Evolutionary conservation across 2,888 invertebrate genomes (phyloP).

Genomic region (Cephus runcator): DNA sequence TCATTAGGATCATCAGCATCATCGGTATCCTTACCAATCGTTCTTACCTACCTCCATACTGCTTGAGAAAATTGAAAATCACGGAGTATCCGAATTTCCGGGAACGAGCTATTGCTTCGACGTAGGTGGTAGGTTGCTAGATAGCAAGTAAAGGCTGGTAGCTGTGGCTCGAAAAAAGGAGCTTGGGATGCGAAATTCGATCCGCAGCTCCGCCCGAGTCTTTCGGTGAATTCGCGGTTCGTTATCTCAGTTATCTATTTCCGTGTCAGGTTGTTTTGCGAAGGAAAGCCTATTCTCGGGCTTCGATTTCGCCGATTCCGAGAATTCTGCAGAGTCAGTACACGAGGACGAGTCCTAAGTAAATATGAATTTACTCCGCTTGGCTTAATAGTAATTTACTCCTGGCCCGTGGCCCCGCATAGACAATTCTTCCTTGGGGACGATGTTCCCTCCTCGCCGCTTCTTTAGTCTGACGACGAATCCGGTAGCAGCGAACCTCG

Average conservation of each 20-base stretch:
- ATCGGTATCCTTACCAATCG: too few species aligned
- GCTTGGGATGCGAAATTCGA: neutral
- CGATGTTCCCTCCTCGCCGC: neutral
- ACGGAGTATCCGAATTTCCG: too few species aligned
- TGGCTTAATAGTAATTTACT: neutral
- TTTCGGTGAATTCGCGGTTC: neutral
- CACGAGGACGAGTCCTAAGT: neutral
- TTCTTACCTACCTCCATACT: too few species aligned
- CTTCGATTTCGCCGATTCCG: neutral
- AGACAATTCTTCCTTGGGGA: neutral
- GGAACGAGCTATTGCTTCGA: too few species aligned
- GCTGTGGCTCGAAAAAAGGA: neutral
- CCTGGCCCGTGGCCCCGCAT: neutral
- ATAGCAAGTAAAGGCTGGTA: too few species aligned
- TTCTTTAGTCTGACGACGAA: neutral
- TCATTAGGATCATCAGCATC: too few species aligned
- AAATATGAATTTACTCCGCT: neutral
- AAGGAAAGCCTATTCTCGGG: neutral
- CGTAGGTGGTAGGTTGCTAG: too few species aligned
- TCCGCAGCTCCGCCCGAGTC: neutral
- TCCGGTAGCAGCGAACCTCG: neutral
- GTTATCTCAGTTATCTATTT: neutral
- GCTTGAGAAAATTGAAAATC: too few species aligned
- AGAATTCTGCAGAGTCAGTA: neutral
- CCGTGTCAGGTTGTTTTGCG: neutral